Evolutionary conservation across 1,140 invertebrate genomes (phyloP).

Genomic region (Gonioctena quinquepunctata): DNA sequence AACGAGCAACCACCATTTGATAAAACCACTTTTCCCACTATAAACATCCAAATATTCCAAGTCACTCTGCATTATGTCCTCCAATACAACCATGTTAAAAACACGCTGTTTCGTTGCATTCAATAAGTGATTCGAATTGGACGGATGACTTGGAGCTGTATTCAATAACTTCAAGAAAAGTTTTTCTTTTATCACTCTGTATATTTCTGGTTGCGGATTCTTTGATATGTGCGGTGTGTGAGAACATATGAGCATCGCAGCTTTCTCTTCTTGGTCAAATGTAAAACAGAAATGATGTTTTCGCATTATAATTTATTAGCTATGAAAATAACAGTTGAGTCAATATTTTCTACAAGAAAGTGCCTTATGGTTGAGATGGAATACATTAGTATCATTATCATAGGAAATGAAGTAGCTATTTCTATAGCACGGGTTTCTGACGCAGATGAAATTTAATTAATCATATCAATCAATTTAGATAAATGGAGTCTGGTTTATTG

Average conservation of each 20-base stretch:
- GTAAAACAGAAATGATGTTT: not conserved
- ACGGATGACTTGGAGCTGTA: too few relatives aligned
- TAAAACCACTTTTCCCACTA: too few relatives aligned
- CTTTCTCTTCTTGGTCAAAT: not conserved
- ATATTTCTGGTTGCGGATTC: not conserved
- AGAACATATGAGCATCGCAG: not conserved
- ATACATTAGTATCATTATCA: not conserved
- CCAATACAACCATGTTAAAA: too few relatives aligned
- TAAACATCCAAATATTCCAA: too few relatives aligned
- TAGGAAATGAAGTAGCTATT: not conserved
- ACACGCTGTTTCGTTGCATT: too few relatives aligned
- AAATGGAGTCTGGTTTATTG: not conserved
- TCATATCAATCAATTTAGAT: not conserved
- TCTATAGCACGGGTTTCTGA: too few relatives aligned
- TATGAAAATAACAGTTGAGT: not conserved
- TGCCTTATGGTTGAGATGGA: not conserved
- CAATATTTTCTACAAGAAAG: not conserved
- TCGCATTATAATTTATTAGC: not conserved
- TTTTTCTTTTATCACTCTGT: too few relatives aligned
- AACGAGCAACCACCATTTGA: too few relatives aligned
- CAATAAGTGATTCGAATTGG: too few relatives aligned
- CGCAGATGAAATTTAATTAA: not conserved
- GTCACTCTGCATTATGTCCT: too few relatives aligned
- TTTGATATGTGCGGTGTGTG: not conserved
- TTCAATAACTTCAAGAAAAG: too few relatives aligned